Base-by-base conservation (phyloP, 2,797 vertebrate species). In the Thamnophis elegans region DNA sequence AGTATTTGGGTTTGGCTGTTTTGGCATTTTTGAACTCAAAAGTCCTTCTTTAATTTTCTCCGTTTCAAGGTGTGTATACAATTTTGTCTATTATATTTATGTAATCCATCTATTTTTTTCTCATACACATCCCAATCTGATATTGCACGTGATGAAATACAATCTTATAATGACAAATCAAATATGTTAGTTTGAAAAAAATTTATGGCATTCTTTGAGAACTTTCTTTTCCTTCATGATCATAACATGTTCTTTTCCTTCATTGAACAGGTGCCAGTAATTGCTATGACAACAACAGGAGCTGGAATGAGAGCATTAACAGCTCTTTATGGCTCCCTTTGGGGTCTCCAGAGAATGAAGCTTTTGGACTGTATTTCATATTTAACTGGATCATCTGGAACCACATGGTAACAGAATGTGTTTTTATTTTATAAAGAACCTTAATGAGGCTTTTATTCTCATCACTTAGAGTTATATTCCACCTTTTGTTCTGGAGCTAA, bases 221-320 rank as follows among this genome's bases (percentile, higher is more conserved):
- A 9, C 28, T 60, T 20, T 53, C 54, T 85, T 3, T 73, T 3
- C 4, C n/a, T 42, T 89, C 36, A 14, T 12, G 9, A 16, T 85
- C 25, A 12, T 60, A 26, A 60, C 5, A 85, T 36, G 6, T 2
- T 18, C 2, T 36, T 68, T 4, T 92, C 59, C 32, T 91, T 53
- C 93, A 11, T 92, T 89, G 18, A 92, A 55, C 94, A 99, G 99
- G 97, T 98, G 32, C 98, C 98, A 0, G 94, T 97, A 28, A 96
- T 99, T 90, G 98, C 98, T 59, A 93, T 99, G 94, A 98, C 98
- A 95, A 98, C 97, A 59, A 98, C 98, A 3, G 98, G 98, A 0
- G 98, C 98, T 25, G 98, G 98, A 25, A 94, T 98, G 55, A 97
- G 98, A 96, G 98, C 98, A 0, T 98, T 98, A 96, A 98, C 98